These are phyloP conservation scores for Xenotilapia leptura DNA, from an alignment of 2,113 vertebrate species.

Conservation along the genomic window DNA sequence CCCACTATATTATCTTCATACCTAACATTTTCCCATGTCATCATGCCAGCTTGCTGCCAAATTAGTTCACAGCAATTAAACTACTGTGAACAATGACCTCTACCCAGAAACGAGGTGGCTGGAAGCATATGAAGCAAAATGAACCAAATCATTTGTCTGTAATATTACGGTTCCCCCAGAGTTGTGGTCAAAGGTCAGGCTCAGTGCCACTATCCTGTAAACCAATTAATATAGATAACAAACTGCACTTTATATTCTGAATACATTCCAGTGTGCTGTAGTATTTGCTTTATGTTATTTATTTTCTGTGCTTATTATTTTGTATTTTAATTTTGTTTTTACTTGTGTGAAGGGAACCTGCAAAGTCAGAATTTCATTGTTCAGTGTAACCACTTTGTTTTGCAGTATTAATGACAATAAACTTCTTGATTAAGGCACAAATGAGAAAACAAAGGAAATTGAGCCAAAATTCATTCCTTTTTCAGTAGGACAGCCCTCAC, in stretches of 20 bases:
- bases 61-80: background rate
- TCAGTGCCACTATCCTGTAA: background rate
- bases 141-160: background rate
- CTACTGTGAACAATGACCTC: background rate
- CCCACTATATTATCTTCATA: background rate
- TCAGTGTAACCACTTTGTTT: background rate
- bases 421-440: background rate
- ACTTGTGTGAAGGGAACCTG: background rate
- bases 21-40: background rate
- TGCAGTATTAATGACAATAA: background rate
- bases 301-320: background rate
- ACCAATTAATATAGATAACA: background rate
- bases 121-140: background rate
- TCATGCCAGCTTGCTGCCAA: background rate
- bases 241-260: background rate
- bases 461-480: background rate
- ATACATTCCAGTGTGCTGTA: background rate
- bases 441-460: background rate
- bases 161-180: background rate
- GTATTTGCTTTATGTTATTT: background rate
- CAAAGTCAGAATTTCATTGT: background rate
- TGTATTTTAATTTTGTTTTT: background rate
- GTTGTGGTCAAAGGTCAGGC: background rate
- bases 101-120: background rate
- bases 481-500: background rate